Conservation (phyloP, 2,888 invertebrate species). For the Amphiduros pacificus region DNA sequence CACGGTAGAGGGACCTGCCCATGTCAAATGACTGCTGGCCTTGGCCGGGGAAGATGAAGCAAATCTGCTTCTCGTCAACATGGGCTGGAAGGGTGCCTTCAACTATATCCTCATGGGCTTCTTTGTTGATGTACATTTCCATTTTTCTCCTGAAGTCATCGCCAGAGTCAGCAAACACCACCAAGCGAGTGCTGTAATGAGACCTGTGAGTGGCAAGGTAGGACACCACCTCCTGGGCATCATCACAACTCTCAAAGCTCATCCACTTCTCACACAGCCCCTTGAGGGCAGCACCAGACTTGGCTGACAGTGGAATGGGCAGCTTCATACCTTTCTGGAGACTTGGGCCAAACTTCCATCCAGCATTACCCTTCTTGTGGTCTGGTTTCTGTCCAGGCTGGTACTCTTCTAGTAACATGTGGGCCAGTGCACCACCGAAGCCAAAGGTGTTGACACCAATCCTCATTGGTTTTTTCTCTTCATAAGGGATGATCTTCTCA, state of each 20-base stretch:
- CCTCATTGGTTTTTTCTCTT: slow-evolving; percentile 9
- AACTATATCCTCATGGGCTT: slow-evolving; percentile 12
- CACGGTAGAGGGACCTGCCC: slow-evolving; percentile 23
- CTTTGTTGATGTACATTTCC: slow-evolving; percentile 7
- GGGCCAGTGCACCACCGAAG: slow-evolving; percentile 25
- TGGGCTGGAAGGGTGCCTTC: slow-evolving; percentile 4
- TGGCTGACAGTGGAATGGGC: slow-evolving; percentile 20
- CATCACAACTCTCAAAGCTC: slow-evolving; percentile 12
- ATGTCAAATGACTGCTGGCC: slow-evolving; percentile 28
- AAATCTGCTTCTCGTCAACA: slow-evolving; percentile 13
- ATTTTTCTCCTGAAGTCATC: slow-evolving; percentile 12
- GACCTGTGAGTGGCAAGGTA: slow-evolving; percentile 17
- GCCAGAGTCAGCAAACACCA: slow-evolving; percentile 18
- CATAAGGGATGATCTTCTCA: slow-evolving; percentile 8
- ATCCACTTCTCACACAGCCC: slow-evolving; percentile 15
- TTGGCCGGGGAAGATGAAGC: slow-evolving; percentile 27
- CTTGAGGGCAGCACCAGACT: slow-evolving; percentile 17
- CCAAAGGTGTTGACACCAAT: slow-evolving; percentile 24
- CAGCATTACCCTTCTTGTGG: slow-evolving; percentile 7
- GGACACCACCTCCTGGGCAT: slow-evolving; percentile 20
- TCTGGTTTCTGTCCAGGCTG: neutral
- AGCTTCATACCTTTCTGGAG: slow-evolving; percentile 9
- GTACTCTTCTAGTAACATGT: slow-evolving; percentile 26
- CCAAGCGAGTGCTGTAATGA: slow-evolving; percentile 19
- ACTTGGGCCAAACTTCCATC: slow-evolving; percentile 22